Base-by-base conservation (phyloP, 2,113 vertebrate genomes). In the Fulica atra region DNA sequence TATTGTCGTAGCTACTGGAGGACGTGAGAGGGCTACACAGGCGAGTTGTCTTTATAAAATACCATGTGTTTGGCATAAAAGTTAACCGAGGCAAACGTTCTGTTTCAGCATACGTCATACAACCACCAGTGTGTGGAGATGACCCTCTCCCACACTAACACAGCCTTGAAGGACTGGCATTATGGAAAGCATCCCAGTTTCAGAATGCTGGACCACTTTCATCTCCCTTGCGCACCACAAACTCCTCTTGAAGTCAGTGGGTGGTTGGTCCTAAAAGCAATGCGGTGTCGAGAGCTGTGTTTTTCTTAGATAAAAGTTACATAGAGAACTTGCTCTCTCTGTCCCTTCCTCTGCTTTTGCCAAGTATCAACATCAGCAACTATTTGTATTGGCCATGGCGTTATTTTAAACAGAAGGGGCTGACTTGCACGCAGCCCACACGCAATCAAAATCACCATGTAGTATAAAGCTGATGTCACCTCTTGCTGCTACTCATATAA, bases 1-100 rank as follows among this genome's bases (percentile, higher is more conserved):
- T 96, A 96, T 96, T 97, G 95, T 96, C 81, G 23, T 86, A 95
- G 80, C 72, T 95, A 69, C 78, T 95, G 82, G 50, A 89, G 64
- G 93, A 95, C 31, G 11, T 86, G 93, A 89, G 85, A 94, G 88
- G 95, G 91, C 91, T 92, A 63, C 68, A 44, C 73, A 91, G 81
- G 61, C 64, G 0, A 95, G 66, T 89, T 2, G 3, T 81, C 93
- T 96, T 81, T 89, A 92, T 93, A 95, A 95, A 96, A 97, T 94
- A 95, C 83, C 94, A 92, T 92, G 73, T 95, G 91, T 93, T 84
- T 95, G 92, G 89, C 92, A 94, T 85, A 66, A 80, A 89, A 91
- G 92, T 85, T 94, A 95, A 71, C 72, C 64, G 92, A 88, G 88
- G 69, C 71, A 90, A 96, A 86, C 44, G 24, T 95, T 95, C 86